phyloP scores from a whole-genome alignment of 2,888 invertebrate genomes.

The Epirrhoe alternata region DNA sequence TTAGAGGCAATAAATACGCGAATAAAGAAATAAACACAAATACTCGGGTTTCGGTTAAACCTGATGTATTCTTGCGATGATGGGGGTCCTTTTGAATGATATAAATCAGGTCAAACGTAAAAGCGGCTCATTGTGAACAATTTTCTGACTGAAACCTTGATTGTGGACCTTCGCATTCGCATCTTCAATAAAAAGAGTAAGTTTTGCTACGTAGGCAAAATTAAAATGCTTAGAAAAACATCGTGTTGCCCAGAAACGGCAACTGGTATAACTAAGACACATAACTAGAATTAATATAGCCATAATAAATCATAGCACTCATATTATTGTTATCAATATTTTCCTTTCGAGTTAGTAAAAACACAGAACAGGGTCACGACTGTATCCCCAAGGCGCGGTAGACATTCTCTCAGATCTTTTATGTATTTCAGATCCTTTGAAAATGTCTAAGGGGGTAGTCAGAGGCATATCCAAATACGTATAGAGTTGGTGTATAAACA shows the following conservation, averaged over 20 bases:
- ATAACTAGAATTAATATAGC: too few relatives aligned
- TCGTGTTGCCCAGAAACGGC: neutral
- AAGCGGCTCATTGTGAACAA: neutral
- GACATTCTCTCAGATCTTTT: too few relatives aligned
- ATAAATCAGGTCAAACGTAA: neutral
- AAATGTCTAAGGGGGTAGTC: too few relatives aligned
- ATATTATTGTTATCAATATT: neutral
- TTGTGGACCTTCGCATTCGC: neutral
- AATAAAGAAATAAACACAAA: conserved; percentile 45
- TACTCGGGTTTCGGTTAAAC: conserved; percentile 53
- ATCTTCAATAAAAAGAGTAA: neutral
- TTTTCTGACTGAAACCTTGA: too few relatives aligned
- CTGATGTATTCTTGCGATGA: conserved; percentile 58
- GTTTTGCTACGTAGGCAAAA: neutral
- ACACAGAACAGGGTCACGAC: too few relatives aligned
- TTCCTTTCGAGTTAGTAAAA: neutral
- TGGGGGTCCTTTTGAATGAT: conserved; percentile 30
- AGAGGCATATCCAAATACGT: too few relatives aligned
- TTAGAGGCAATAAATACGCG: conserved; percentile 67
- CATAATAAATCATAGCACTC: too few relatives aligned
- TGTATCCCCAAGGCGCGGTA: too few relatives aligned
- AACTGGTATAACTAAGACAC: neutral
- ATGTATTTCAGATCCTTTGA: too few relatives aligned
- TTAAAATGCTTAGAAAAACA: neutral
- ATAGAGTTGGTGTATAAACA: too few relatives aligned